These are phyloP conservation scores for Phrixothrix hirtus DNA, from an alignment of 2,888 invertebrate species.

Conservation along the genomic window DNA sequence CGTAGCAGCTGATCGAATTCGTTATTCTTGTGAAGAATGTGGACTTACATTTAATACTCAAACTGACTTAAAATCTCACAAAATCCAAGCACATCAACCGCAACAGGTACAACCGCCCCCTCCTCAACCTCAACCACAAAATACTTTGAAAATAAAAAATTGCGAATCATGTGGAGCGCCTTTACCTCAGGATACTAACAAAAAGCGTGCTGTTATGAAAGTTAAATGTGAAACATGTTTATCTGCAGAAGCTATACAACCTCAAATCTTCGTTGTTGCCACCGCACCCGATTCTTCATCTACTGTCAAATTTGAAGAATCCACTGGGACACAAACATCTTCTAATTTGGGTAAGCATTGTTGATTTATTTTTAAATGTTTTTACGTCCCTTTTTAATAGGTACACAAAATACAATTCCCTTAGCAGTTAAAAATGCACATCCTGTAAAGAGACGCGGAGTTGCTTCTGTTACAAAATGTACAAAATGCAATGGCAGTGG, in stretches of 20 bases:
- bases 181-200: conserved; percentile 54
- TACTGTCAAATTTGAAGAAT: conserved; percentile 52
- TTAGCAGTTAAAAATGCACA: conserved; percentile 58
- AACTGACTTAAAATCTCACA: conserved; percentile 54
- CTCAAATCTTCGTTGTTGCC: conserved; percentile 67
- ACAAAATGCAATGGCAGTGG: conserved; percentile 89
- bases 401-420: conserved; percentile 60
- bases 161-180: conserved; percentile 55
- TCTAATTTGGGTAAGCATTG: conserved; percentile 42
- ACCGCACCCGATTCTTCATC: conserved; percentile 52
- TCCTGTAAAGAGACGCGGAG: conserved; percentile 81
- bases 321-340: conserved; percentile 50
- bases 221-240: conserved; percentile 56
- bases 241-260: conserved; percentile 55
- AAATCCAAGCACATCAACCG: conserved; percentile 56
- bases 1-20: conserved; percentile 60
- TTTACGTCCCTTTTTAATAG: conserved; percentile 30
- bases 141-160: conserved; percentile 54
- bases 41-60: conserved; percentile 54
- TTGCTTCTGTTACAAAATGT: conserved; percentile 83
- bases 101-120: conserved; percentile 48
- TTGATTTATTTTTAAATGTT: not conserved
- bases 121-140: conserved; percentile 48
- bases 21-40: conserved; percentile 55
- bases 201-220: conserved; percentile 56